A percentile compares a stretch with the other conserved stretches of the same genome.
Evolutionary conservation across 2,113 vertebrate species (phyloP).

Genomic region (Oxyruncus cristatus): DNA sequence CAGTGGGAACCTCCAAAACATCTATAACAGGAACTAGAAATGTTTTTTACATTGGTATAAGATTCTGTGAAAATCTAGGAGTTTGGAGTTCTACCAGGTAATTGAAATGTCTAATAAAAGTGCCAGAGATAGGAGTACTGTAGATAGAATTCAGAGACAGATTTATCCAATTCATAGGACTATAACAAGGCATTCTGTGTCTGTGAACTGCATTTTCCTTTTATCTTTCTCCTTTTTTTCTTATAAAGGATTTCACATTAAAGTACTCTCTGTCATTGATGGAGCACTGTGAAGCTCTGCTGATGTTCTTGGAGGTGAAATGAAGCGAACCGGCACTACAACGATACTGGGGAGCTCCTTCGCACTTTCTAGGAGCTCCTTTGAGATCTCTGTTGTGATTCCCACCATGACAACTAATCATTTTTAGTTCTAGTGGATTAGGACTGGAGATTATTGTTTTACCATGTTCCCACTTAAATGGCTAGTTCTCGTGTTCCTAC

Average conservation of each 20-base stretch:
- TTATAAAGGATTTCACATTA: neutral
- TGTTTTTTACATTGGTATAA: neutral
- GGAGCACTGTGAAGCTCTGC: neutral
- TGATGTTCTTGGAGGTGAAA: neutral
- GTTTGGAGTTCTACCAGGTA: neutral
- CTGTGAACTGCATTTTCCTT: neutral
- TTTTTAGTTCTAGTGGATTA: neutral
- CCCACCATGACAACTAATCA: accelerated
- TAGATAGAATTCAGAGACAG: neutral
- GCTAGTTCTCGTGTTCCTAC: neutral
- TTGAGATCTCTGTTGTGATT: neutral
- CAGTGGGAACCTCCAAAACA: neutral
- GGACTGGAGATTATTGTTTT: neutral
- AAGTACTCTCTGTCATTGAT: neutral
- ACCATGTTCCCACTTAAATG: neutral
- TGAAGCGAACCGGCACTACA: neutral
- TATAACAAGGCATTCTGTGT: neutral
- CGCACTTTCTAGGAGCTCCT: neutral
- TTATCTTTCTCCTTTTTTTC: neutral
- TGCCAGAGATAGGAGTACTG: neutral
- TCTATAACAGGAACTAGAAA: neutral
- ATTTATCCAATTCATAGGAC: neutral
- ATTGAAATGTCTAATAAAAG: neutral
- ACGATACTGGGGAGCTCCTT: neutral
- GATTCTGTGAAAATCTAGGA: neutral